phyloP scores from a whole-genome alignment of 2,888 invertebrate species.

The Nomada ferruginata region DNA sequence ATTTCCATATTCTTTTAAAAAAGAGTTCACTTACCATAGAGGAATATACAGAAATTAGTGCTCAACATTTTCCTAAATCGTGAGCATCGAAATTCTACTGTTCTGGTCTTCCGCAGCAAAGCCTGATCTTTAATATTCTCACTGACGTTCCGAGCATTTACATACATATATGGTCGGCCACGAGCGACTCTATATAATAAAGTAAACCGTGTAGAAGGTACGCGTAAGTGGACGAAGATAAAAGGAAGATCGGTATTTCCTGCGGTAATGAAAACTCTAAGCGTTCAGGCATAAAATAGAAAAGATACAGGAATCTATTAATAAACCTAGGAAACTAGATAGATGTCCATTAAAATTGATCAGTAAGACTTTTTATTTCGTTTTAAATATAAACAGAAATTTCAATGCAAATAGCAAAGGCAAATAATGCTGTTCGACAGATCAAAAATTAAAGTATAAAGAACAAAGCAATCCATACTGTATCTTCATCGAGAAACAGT shows the following conservation, averaged over 20 bases:
- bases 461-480: neutral
- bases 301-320: too few relatives aligned
- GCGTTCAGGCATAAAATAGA: neutral
- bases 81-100: neutral
- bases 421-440: neutral
- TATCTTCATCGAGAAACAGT: neutral
- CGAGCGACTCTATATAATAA: constrained; percentile 15
- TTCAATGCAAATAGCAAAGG: neutral
- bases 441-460: neutral
- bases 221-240: too few relatives aligned
- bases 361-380: neutral
- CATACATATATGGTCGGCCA: neutral
- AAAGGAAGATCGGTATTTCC: neutral
- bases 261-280: neutral
- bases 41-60: neutral
- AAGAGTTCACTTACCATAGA: neutral
- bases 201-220: too few relatives aligned
- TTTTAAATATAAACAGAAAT: constrained; percentile 6
- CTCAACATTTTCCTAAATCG: neutral
- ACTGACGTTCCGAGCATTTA: constrained; percentile 7
- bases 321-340: neutral
- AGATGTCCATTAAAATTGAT: neutral
- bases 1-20: neutral
- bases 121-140: constrained; percentile 33
- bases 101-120: constrained; percentile 12